A percentile compares a stretch with the other conserved stretches of the same genome.
Conservation (phyloP, 1,140 invertebrate species). For the Drosophila pectinifera region DNA sequence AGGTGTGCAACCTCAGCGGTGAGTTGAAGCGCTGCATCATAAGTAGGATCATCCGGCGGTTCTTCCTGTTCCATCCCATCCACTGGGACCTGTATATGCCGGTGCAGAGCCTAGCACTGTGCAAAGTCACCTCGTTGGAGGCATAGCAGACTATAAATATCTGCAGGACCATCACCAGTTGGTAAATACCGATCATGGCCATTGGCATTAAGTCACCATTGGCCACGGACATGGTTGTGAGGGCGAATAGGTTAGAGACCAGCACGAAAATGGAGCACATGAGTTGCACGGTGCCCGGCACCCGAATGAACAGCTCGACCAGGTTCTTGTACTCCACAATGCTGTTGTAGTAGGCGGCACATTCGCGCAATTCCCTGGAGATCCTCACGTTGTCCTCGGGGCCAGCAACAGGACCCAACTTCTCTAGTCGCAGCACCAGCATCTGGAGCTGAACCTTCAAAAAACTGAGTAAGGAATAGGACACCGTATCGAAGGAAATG, state of each 20-base stretch:
- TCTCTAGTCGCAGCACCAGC: constrained; percentile 52
- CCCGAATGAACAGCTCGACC: constrained; percentile 59
- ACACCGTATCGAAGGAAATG: constrained; percentile 69
- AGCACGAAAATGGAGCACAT: constrained; percentile 72
- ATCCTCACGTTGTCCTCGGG: constrained; percentile 29
- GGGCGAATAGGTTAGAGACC: constrained; percentile 70
- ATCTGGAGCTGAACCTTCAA: constrained; percentile 60
- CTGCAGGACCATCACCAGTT: constrained; percentile 70
- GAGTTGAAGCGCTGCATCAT: constrained; percentile 69
- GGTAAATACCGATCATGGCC: constrained; percentile 61
- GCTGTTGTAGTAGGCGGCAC: constrained; percentile 47
- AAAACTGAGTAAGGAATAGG: constrained; percentile 51
- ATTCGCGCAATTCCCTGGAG: constrained; percentile 45
- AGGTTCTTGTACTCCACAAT: constrained; percentile 55
- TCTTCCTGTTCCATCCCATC: constrained; percentile 58
- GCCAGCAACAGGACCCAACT: constrained; percentile 15
- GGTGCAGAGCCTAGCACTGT: constrained; percentile 54
- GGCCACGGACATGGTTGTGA: constrained; percentile 54
- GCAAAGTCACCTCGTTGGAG: constrained; percentile 67
- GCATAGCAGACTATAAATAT: constrained; percentile 79
- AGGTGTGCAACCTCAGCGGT: constrained; percentile 46
- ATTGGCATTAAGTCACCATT: constrained; percentile 36
- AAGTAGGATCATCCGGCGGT: constrained; percentile 54
- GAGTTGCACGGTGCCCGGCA: constrained; percentile 66
- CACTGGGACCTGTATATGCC: constrained; percentile 70